Percentiles rank a stretch among this genome's conserved stretches.
phyloP scores from a whole-genome alignment of 2,888 invertebrate species.

The Campoplex nolae region DNA sequence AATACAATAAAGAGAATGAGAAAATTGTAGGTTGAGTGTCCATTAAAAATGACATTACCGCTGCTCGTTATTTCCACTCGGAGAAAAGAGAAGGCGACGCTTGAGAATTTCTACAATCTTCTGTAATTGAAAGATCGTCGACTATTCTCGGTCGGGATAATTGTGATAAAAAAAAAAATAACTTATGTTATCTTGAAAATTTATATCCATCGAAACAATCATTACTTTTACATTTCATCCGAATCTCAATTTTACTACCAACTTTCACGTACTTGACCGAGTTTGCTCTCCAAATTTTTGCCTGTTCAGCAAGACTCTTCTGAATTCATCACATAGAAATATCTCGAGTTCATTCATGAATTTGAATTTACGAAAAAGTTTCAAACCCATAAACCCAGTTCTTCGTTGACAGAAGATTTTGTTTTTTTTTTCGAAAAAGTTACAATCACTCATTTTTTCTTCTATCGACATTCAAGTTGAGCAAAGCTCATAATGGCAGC shows the following conservation, averaged over 20 bases:
- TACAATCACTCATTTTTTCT: neutral
- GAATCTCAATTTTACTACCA: neutral
- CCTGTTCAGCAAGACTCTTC: neutral
- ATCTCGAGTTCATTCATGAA: neutral
- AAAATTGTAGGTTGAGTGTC: neutral
- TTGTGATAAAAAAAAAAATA: too few species aligned
- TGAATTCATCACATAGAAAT: neutral
- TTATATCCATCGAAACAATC: too few species aligned
- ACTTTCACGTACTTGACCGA: neutral
- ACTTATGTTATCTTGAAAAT: neutral
- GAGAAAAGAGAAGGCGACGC: neutral
- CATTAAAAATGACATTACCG: neutral
- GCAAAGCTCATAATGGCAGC: neutral
- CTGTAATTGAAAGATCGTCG: neutral
- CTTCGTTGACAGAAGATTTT: too few species aligned
- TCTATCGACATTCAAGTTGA: too few species aligned
- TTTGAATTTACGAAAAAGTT: neutral
- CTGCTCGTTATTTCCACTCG: neutral
- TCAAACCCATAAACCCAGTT: too few species aligned
- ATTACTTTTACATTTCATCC: too few species aligned
- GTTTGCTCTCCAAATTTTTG: neutral
- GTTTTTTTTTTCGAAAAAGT: neutral
- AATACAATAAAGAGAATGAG: slow-evolving; percentile 16
- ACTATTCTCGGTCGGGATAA: too few species aligned
- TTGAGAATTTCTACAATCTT: neutral